These are phyloP conservation scores for Pseudanteris insignis DNA, from an alignment of 2,888 invertebrate species.

Conservation along the genomic window DNA sequence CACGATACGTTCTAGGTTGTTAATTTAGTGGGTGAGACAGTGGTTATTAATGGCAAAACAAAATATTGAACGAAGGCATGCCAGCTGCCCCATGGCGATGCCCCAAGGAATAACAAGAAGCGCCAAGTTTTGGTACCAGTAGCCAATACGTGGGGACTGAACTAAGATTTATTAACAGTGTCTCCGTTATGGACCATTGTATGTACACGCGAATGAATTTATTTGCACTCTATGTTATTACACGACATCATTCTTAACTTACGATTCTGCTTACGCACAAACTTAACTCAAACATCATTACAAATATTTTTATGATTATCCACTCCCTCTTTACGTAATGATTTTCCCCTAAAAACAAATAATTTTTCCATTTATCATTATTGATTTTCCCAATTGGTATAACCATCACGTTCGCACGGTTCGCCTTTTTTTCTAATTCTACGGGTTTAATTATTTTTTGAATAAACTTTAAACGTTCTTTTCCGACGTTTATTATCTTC, in stretches of 20 bases:
- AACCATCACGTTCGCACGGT: too few relatives aligned
- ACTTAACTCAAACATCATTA: too few relatives aligned
- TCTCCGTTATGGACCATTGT: slow-evolving; percentile 41
- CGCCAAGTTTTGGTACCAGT: slow-evolving; percentile 43
- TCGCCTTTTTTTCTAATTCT: too few relatives aligned
- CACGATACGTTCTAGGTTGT: slow-evolving; percentile 42
- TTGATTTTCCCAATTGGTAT: too few relatives aligned
- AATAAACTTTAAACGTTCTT: too few relatives aligned
- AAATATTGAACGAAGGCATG: slow-evolving; percentile 43
- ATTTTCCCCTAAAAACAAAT: too few relatives aligned
- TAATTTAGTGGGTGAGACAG: slow-evolving; percentile 46
- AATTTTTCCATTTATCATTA: too few relatives aligned
- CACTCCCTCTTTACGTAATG: too few relatives aligned
- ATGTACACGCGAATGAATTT: slow-evolving; percentile 41
- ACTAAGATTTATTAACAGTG: slow-evolving; percentile 44
- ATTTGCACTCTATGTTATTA: slow-evolving; percentile 39
- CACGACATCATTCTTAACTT: slow-evolving; percentile 40
- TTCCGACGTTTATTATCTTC: too few relatives aligned
- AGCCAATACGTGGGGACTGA: slow-evolving; percentile 36
- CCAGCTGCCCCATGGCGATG: slow-evolving; percentile 45
- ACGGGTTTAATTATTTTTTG: too few relatives aligned
- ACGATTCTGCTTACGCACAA: slow-evolving; percentile 31
- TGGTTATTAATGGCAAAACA: slow-evolving; percentile 48
- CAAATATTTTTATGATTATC: too few relatives aligned
- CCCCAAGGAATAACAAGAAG: slow-evolving; percentile 48